Evolutionary conservation across 2,113 vertebrate genomes (phyloP).

Genomic region (Myrmecobius fasciatus): DNA sequence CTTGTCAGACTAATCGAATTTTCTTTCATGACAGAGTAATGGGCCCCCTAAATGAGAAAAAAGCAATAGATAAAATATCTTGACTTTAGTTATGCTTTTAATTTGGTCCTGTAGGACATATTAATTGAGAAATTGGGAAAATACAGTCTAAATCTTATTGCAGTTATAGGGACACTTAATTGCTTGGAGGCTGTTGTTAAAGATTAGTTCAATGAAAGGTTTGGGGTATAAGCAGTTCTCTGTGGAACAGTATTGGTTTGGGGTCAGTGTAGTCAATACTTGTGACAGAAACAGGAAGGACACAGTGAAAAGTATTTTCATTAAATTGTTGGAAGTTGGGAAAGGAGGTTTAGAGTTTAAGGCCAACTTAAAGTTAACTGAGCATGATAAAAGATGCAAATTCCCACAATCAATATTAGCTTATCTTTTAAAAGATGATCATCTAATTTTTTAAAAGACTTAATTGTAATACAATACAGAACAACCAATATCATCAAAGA

Average conservation of each 20-base stretch:
- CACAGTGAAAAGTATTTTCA: background rate
- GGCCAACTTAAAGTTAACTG: background rate
- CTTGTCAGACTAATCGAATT: slow-evolving; percentile 28
- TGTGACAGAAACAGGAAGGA: slow-evolving; percentile 3
- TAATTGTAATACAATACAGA: background rate
- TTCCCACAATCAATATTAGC: background rate
- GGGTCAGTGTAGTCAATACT: slow-evolving; percentile 9
- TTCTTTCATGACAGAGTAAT: slow-evolving; percentile 40
- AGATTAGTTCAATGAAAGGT: background rate
- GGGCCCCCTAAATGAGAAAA: background rate
- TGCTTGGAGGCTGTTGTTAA: background rate
- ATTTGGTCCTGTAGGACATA: slow-evolving; percentile 42
- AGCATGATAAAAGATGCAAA: slow-evolving; percentile 24
- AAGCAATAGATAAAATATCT: background rate
- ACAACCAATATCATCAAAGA: background rate
- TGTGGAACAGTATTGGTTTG: background rate
- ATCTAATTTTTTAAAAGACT: background rate
- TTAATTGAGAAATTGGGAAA: slow-evolving; percentile 14
- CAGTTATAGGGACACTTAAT: slow-evolving; percentile 18
- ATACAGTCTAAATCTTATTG: slow-evolving; percentile 17
- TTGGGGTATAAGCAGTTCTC: slow-evolving; percentile 9
- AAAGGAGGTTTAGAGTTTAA: slow-evolving; percentile 25
- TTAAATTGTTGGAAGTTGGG: slow-evolving; percentile 16
- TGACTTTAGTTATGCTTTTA: background rate
- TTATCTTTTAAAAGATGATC: background rate